phyloP scores from a whole-genome alignment of 1,140 invertebrate species.

The Hydropsyche tenuis region DNA sequence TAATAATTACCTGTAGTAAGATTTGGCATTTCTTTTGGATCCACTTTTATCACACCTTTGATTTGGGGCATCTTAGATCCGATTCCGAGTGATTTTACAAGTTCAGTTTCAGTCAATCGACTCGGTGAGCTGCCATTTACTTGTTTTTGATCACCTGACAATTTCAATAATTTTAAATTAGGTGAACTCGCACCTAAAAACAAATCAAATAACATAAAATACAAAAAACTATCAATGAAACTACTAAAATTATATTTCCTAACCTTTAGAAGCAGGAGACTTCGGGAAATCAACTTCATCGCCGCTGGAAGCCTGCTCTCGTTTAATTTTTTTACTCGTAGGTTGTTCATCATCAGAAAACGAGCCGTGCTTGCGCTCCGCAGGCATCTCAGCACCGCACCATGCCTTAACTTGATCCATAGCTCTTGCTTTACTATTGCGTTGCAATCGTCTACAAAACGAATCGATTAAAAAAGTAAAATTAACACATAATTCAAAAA shows the following conservation, averaged over 20 bases:
- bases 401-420: slow-evolving; percentile 85
- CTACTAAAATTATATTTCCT: background rate
- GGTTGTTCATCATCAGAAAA: slow-evolving; percentile 35
- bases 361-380: slow-evolving; percentile 27
- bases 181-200: slow-evolving; percentile 20
- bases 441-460: slow-evolving; percentile 68
- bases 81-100: slow-evolving; percentile 60
- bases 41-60: slow-evolving; percentile 76
- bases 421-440: slow-evolving; percentile 80
- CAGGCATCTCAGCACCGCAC: slow-evolving; percentile 68
- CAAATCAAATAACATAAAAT: slow-evolving; percentile 1
- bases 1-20: slow-evolving; percentile 61
- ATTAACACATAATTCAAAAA: slow-evolving; percentile 21
- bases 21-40: slow-evolving; percentile 75
- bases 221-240: background rate
- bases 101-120: slow-evolving; percentile 55
- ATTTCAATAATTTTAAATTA: slow-evolving; percentile 43
- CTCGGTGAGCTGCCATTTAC: slow-evolving; percentile 37
- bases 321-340: slow-evolving; percentile 40
- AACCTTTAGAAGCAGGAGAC: slow-evolving; percentile 26
- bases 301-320: slow-evolving; percentile 39
- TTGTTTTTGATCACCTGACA: slow-evolving; percentile 40
- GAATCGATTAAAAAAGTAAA: background rate
- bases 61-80: slow-evolving; percentile 67
- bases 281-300: slow-evolving; percentile 32